Conservation (phyloP, 2,113 vertebrate genomes). For the Carassius carassius region DNA sequence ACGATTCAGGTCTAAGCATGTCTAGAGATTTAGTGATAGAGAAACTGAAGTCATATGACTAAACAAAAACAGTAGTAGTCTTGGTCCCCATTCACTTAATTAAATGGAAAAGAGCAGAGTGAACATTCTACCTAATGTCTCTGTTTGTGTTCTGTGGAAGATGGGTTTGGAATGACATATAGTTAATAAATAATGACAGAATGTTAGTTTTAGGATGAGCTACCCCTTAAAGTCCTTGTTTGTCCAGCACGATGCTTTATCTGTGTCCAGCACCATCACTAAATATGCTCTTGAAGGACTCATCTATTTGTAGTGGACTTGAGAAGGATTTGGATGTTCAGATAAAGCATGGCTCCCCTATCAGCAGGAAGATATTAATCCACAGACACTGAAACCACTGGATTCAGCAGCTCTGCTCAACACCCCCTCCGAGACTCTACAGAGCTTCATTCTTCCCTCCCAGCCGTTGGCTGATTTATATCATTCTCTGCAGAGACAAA, state of each 20-base stretch:
- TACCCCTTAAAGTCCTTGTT: neutral
- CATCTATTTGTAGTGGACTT: neutral
- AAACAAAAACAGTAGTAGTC: too few species aligned
- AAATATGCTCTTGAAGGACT: constrained; percentile 1
- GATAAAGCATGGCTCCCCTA: constrained; percentile 20
- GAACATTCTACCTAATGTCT: neutral
- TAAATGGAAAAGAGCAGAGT: neutral
- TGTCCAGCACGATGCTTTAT: neutral
- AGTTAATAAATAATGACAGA: neutral
- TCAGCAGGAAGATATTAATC: constrained; percentile 22
- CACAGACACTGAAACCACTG: neutral
- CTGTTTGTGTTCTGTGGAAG: neutral
- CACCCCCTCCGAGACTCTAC: constrained; percentile 36
- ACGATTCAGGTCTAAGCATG: neutral
- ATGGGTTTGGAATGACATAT: neutral
- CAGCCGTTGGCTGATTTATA: constrained; percentile 63
- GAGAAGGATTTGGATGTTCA: neutral
- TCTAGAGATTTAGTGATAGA: neutral
- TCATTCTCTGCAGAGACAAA: constrained; percentile 64
- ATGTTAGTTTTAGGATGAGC: neutral
- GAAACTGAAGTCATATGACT: neutral
- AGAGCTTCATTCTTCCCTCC: constrained; percentile 51
- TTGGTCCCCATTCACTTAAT: neutral
- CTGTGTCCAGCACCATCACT: neutral
- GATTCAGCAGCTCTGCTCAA: constrained; percentile 36